phyloP scores from a whole-genome alignment of 2,113 vertebrate species.

The Dicaeum eximium region DNA sequence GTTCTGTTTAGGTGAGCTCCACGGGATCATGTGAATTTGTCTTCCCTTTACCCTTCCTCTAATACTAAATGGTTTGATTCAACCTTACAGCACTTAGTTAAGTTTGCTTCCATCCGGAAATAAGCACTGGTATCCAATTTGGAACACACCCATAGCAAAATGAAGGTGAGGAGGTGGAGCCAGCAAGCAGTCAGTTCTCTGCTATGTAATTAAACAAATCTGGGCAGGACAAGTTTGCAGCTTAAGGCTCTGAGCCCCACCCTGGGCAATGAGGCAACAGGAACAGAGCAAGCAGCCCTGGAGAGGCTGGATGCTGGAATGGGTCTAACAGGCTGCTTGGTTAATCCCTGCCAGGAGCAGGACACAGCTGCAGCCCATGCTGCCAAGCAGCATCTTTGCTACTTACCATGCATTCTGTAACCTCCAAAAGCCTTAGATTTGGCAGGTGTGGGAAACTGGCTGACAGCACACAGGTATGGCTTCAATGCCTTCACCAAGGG shows the following conservation, averaged over 20 bases:
- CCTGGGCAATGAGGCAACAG: constrained; percentile 41
- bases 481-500: not conserved
- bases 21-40: accelerated
- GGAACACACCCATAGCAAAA: constrained; percentile 13
- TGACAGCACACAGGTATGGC: not conserved
- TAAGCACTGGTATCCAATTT: not conserved
- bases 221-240: constrained; percentile 50
- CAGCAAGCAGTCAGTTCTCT: constrained; percentile 28
- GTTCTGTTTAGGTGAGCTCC: not conserved
- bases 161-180: constrained; percentile 40
- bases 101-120: constrained; percentile 13
- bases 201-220: constrained; percentile 62
- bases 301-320: not conserved
- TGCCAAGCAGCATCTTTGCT: not conserved
- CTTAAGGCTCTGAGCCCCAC: constrained; percentile 45
- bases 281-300: not conserved
- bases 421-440: not conserved
- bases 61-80: not conserved
- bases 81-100: not conserved
- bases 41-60: not conserved
- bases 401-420: not conserved
- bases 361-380: not conserved
- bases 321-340: not conserved
- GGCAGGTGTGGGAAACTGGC: not conserved
- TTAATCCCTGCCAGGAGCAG: not conserved